Evolutionary conservation across 1,140 invertebrate genomes (phyloP), one percentile per base, ranked within the genome.

Genomic region (Euwallacea similis): DNA sequence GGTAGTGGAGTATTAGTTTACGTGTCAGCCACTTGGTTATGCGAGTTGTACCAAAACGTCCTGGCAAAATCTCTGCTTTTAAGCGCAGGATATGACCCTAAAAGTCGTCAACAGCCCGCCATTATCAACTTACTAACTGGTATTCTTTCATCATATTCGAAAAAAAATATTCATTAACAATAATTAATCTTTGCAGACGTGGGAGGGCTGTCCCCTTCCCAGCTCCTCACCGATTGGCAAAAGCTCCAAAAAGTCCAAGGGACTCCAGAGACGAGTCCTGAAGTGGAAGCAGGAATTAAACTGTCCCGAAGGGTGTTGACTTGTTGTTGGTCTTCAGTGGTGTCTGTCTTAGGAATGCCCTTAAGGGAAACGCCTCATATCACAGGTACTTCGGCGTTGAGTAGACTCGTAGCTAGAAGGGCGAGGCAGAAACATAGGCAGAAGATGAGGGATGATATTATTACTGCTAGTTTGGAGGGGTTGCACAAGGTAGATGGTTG

Each of bases 1-100:
- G 92, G 92, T 42, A 95, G 93, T 71, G 95, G 95, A 6, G 91
- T 97, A 7, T 81, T 97, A 10, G 91, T 97, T 10, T 97, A 96
- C 80, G 84, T 98, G 1, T 96, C 95, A 6, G 91, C 93, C 0
- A 91, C 91, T 0, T 98, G 95, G 95, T 85, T 98, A 0, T 90
- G 92, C 41, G 94, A 97, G 79, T 83, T 98, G 0, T 97, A 97
- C 80, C 92, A 95, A 76, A 91, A 92, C 78, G 87, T 96, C 2
- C 83, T 96, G 0, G 87, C 88, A 0, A 88, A 85, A 63, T 93
- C 94, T 79, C 82, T 96, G 2, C 81, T 97, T 13, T 88, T 90
- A 76, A 84, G 86, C 53, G 86, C 88, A 74, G 88, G 89, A 7
- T 91, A 88, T 79, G 84, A 88, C 77, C 83, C 85, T 2, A 82